Conservation (phyloP, 1,140 invertebrate species). For the Dendroctonus valens region DNA sequence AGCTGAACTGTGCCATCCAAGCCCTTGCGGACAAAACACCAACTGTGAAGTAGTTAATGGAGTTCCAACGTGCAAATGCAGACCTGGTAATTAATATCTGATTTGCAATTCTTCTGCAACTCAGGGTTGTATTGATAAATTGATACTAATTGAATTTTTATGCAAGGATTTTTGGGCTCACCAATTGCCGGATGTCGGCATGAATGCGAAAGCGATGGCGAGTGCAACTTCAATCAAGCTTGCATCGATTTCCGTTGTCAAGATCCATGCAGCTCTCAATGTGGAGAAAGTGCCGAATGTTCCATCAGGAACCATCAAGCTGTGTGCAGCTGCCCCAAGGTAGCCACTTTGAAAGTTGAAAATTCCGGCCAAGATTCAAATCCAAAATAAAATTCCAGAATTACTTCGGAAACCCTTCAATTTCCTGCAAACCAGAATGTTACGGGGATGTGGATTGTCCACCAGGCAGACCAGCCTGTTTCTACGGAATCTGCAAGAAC, state of each 20-base stretch:
- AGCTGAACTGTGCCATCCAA: conserved; percentile 72
- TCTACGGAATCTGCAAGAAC: conserved; percentile 76
- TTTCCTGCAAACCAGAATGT: conserved; percentile 74
- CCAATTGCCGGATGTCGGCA: conserved; percentile 72
- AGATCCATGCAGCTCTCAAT: conserved; percentile 71
- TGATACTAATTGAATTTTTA: background rate
- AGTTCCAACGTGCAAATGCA: conserved; percentile 64
- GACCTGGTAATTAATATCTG: conserved; percentile 55
- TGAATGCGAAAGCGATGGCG: conserved; percentile 74
- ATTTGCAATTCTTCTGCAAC: background rate
- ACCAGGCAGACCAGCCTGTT: conserved; percentile 70
- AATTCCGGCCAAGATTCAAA: background rate
- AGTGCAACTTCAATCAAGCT: conserved; percentile 67
- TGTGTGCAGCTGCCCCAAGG: conserved; percentile 77
- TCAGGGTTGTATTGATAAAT: background rate
- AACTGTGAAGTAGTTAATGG: conserved; percentile 74
- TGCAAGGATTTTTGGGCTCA: conserved; percentile 61
- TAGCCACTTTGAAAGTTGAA: conserved; percentile 45
- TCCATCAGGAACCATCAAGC: conserved; percentile 70
- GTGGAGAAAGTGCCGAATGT: conserved; percentile 77
- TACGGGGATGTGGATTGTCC: conserved; percentile 72
- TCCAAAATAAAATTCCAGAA: conserved; percentile 52
- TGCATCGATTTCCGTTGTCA: conserved; percentile 77
- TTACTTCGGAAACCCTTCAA: conserved; percentile 71
- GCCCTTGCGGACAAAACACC: conserved; percentile 76